Base-by-base conservation (phyloP, 2,797 vertebrate genomes). In the Gymnoscopelus braueri region DNA sequence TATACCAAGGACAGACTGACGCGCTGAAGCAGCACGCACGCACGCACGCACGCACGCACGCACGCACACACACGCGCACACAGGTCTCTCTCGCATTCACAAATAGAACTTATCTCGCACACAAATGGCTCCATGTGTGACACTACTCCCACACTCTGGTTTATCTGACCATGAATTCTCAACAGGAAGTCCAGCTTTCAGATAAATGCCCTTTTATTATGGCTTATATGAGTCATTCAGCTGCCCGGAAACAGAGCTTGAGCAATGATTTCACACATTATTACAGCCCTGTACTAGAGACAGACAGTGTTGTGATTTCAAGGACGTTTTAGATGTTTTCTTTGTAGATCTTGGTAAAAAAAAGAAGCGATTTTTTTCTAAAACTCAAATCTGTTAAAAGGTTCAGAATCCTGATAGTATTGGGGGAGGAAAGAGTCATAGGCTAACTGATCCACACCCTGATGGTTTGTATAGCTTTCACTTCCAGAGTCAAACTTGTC, bases 101-200 rank as follows among this genome's bases (percentile, higher is more conserved):
- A 44, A 39, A 39, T 39, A 39, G 19, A 19, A 8, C 35, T 8
- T 51, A 50, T 9, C n/a, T 9, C 50, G 14, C 4, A 3, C 52
- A 65, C 19, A 70, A 15, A 72, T 1, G 19, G 39, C 39, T 44
- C 9, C 39, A 44, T 44, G 39, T 44, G 39, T 44, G 39, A 44
- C 50, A 53, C 47, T 23, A 57, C 15, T 24, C 44, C 47, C 15
- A 63, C 11, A 48, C n/a, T 3, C 53, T 61, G 0, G 39, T 13
- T 60, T 65, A 76, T 2, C 4, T 61, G 56, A 35, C 23, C 11
- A 23, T 79, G 65, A 84, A 58, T 77, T 56, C 70, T 44, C 1
- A 79, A 72, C 85, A 87, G 84, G 86, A 91, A 88, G 85, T 91
- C 75, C 78, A 79, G 67, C 29, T 51, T 76, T 67, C 58, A 14